A percentile compares a stretch with the other conserved stretches of the same genome.
These are phyloP conservation scores for Gymnogyps californianus DNA, from an alignment of 2,113 vertebrate genomes.

Conservation along the genomic window DNA sequence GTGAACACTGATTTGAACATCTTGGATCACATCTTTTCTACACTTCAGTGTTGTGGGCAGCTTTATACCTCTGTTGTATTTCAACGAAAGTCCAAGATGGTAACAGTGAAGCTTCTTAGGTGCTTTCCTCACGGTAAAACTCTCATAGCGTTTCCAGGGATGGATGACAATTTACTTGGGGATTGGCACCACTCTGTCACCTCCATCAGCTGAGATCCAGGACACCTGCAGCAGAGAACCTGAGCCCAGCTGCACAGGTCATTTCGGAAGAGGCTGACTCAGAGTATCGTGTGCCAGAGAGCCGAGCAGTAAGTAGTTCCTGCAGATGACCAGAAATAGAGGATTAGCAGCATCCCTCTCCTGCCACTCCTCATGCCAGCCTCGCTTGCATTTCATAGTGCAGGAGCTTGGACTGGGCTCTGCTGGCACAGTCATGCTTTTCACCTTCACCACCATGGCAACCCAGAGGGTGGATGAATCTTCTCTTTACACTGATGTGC, in stretches of 20 bases:
- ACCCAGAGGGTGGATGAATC: neutral
- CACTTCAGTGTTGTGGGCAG: neutral
- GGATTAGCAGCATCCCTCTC: neutral
- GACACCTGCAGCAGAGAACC: neutral
- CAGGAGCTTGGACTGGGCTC: neutral
- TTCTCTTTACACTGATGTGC: no score
- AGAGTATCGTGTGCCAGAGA: rapidly evolving
- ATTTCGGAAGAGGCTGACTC: neutral
- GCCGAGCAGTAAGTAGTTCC: neutral
- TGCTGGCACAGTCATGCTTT: rapidly evolving
- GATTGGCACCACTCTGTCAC: no score
- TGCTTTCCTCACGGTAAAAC: neutral
- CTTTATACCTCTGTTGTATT: neutral
- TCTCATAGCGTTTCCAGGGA: rapidly evolving
- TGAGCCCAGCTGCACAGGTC: rapidly evolving
- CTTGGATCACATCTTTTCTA: neutral
- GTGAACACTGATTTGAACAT: neutral
- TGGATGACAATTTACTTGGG: neutral
- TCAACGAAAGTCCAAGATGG: neutral
- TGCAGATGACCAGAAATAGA: rapidly evolving
- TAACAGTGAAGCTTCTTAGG: neutral
- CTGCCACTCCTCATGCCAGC: neutral
- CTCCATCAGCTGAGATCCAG: neutral
- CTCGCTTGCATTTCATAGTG: no score
- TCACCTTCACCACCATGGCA: no score